phyloP scores from a whole-genome alignment of 2,888 invertebrate species.

The Pseudococcus jackbeardsleyi region DNA sequence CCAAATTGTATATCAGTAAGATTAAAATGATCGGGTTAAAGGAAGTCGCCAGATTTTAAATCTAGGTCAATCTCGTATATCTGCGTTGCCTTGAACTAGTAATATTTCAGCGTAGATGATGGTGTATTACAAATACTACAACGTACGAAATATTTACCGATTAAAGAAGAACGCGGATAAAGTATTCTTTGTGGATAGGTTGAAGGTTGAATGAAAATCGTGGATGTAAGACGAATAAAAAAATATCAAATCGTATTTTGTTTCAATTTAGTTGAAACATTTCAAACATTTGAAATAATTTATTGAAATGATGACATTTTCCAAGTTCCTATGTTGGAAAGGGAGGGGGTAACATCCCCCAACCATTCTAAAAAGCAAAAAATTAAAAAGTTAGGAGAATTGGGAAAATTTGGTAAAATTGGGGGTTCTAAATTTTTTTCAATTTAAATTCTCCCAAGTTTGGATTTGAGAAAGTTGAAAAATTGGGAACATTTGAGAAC shows the following conservation, averaged over 20 bases:
- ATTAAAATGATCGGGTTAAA: background rate
- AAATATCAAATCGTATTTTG: background rate
- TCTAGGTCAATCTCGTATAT: constrained; percentile 26
- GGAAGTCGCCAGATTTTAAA: constrained; percentile 34
- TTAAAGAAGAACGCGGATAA: background rate
- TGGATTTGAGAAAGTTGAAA: too few relatives aligned
- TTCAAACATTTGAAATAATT: background rate
- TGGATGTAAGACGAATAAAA: background rate
- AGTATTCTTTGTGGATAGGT: background rate
- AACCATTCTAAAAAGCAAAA: too few relatives aligned
- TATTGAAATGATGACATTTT: background rate
- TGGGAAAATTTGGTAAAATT: too few relatives aligned
- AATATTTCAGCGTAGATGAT: background rate
- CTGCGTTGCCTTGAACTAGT: constrained; percentile 25
- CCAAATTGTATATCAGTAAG: constrained; percentile 1
- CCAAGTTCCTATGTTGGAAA: too few relatives aligned
- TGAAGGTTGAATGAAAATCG: background rate
- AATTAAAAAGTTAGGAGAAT: too few relatives aligned
- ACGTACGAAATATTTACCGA: background rate
- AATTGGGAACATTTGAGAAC: too few relatives aligned
- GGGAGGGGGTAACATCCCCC: too few relatives aligned
- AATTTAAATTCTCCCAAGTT: too few relatives aligned
- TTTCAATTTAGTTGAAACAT: background rate
- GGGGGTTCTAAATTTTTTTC: too few relatives aligned
- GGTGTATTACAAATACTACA: background rate